A percentile compares a stretch with the other conserved stretches of the same genome.
phyloP scores from a whole-genome alignment of 2,113 vertebrate species.

The Prunella fulvescens region DNA sequence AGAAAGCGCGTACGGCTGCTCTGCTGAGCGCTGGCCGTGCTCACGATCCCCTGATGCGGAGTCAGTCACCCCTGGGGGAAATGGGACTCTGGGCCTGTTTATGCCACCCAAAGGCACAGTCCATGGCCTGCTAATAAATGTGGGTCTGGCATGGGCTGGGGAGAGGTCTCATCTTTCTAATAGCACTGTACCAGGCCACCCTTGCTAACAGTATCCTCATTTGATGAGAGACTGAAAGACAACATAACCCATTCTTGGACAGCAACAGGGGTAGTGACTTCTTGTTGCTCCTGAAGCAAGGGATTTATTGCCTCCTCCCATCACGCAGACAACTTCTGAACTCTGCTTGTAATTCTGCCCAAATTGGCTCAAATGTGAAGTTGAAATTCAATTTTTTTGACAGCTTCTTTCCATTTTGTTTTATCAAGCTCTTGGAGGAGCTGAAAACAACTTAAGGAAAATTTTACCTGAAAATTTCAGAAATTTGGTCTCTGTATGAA shows the following conservation, averaged over 20 bases:
- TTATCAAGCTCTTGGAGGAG: neutral
- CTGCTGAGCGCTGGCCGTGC: neutral
- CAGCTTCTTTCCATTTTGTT: neutral
- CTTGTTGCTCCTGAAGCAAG: neutral
- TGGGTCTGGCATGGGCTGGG: neutral
- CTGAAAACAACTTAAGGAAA: neutral
- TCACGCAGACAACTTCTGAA: rapidly evolving
- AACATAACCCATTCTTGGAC: neutral
- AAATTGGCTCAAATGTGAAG: neutral
- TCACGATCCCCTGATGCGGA: neutral
- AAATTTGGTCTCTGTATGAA: neutral
- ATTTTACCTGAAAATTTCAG: neutral
- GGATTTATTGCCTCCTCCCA: rapidly evolving
- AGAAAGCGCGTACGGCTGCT: slow-evolving; percentile 8
- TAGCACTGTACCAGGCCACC: no score
- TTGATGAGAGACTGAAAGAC: neutral
- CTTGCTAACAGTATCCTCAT: neutral
- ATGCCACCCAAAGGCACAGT: neutral
- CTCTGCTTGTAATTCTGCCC: neutral
- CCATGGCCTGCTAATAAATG: neutral
- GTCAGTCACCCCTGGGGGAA: neutral
- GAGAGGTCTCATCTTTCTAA: neutral
- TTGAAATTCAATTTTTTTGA: neutral
- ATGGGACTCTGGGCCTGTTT: rapidly evolving
- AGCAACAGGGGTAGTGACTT: neutral